phyloP scores from a whole-genome alignment of 2,113 vertebrate genomes.

The Bothrops jararaca region DNA sequence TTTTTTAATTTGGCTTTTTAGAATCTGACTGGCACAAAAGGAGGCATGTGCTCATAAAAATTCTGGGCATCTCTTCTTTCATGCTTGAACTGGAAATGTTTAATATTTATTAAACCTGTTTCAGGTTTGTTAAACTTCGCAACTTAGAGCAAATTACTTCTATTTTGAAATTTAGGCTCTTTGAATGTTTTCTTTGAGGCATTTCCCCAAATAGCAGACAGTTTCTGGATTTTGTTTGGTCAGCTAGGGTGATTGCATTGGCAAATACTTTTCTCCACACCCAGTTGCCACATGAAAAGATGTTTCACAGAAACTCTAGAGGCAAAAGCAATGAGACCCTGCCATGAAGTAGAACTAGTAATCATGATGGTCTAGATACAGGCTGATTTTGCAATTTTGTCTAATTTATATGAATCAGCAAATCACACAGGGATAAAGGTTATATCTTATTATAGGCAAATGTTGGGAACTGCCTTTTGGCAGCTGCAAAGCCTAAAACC shows the following conservation, averaged over 20 bases:
- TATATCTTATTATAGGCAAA: background rate
- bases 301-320: constrained; percentile 36
- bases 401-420: fast-evolving
- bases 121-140: constrained; percentile 27
- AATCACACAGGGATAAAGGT: background rate
- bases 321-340: background rate
- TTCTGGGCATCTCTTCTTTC: constrained; percentile 32
- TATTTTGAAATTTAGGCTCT: constrained; percentile 41
- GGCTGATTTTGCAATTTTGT: background rate
- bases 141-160: constrained; percentile 49
- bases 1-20: background rate
- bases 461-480: background rate
- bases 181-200: background rate
- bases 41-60: constrained; percentile 3
- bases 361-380: background rate
- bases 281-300: background rate
- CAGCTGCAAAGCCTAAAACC: background rate
- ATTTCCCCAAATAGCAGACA: background rate
- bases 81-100: constrained; percentile 32
- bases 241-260: constrained; percentile 6
- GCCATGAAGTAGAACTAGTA: background rate
- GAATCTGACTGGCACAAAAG: constrained; percentile 2
- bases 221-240: background rate
- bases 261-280: constrained; percentile 27
- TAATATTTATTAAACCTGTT: constrained; percentile 27